Percentiles rank a stretch among this genome's conserved stretches.
phyloP scores from a whole-genome alignment of 2,113 vertebrate species.

The Marcusenius ussheri region DNA sequence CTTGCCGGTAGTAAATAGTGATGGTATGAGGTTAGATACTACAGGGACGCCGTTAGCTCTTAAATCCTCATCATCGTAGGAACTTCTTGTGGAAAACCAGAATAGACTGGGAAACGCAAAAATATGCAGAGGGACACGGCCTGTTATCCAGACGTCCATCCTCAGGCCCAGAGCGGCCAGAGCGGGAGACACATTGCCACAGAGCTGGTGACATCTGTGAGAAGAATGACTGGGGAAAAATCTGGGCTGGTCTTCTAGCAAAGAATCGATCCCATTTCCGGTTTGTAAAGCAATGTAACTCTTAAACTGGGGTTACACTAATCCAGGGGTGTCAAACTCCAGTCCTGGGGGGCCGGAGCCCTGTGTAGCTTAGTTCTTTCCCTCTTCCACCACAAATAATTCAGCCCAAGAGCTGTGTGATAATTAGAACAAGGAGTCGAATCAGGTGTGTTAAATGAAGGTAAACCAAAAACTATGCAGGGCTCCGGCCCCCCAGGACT shows the following conservation, averaged over 20 bases:
- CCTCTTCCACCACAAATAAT: no score
- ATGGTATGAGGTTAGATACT: not conserved
- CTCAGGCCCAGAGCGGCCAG: not conserved
- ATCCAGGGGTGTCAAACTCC: not conserved
- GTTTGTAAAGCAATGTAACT: not conserved
- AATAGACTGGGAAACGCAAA: not conserved
- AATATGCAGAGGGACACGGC: not conserved
- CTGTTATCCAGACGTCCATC: not conserved
- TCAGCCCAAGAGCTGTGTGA: no score
- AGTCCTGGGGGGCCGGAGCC: no score
- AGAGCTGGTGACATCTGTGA: not conserved
- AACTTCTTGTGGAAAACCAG: not conserved
- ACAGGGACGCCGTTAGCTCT: not conserved
- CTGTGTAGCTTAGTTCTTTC: no score
- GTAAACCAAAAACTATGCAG: no score
- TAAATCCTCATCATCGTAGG: not conserved
- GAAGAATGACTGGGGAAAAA: not conserved
- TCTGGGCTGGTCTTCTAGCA: not conserved
- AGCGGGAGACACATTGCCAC: not conserved
- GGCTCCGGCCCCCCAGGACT: not conserved
- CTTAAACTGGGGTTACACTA: not conserved
- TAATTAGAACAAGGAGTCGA: no score
- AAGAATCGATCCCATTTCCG: not conserved
- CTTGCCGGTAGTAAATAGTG: not conserved
- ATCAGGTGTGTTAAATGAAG: no score